Conservation (phyloP, 2,888 invertebrate species). For the Neelides folsomi region DNA sequence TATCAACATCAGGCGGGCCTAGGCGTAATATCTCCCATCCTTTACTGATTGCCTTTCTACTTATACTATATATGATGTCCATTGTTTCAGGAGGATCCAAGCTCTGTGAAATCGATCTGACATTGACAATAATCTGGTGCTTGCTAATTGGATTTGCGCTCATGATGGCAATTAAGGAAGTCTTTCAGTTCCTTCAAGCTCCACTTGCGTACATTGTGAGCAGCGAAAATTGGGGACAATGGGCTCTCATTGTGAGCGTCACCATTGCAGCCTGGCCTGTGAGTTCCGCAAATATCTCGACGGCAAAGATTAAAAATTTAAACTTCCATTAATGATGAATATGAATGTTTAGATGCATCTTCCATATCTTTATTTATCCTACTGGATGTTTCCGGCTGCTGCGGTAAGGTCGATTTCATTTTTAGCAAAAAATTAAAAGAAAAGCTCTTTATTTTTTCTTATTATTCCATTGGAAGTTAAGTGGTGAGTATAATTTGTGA, state of each 20-base stretch:
- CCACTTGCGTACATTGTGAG: slow-evolving; percentile 23
- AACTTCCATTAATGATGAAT: no score
- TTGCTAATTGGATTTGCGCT: slow-evolving; percentile 24
- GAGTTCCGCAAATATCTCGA: background rate
- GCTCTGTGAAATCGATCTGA: background rate
- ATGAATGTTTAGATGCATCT: background rate
- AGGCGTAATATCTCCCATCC: background rate
- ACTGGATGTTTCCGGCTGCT: slow-evolving; percentile 31
- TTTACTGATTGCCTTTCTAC: no score
- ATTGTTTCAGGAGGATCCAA: no score
- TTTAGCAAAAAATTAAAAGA: background rate
- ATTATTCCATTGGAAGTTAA: background rate
- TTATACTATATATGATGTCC: no score
- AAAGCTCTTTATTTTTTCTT: background rate
- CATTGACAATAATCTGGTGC: slow-evolving; percentile 22
- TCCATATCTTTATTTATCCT: slow-evolving; percentile 12
- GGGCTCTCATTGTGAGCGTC: slow-evolving; percentile 24
- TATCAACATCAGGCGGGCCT: background rate
- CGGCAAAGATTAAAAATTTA: no score
- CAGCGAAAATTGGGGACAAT: slow-evolving; percentile 32
- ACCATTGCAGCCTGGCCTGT: slow-evolving; percentile 20
- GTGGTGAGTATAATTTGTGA: background rate
- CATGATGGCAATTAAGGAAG: slow-evolving; percentile 47
- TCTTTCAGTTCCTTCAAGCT: slow-evolving; percentile 47
- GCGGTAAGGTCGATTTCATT: slow-evolving; percentile 14